Evolutionary conservation across 2,888 invertebrate species (phyloP).

Genomic region (Calliphora vomitoria): DNA sequence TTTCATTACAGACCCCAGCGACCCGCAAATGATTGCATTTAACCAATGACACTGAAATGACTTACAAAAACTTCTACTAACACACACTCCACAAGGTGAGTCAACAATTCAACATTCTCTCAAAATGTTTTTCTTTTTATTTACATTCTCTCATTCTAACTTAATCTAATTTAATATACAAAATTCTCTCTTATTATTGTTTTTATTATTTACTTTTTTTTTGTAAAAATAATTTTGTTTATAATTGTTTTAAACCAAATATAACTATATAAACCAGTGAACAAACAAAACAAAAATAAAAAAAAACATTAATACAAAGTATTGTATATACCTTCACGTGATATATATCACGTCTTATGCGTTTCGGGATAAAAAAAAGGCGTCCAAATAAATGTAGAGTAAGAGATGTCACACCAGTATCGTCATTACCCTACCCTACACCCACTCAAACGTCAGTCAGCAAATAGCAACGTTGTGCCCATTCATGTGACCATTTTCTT

Average conservation of each 20-base stretch:
- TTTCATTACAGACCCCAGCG: constrained; percentile 9
- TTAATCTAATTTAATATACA: not conserved
- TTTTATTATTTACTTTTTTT: not conserved
- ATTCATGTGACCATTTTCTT: constrained; percentile 39
- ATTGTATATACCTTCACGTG: constrained; percentile 58
- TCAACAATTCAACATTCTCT: not conserved
- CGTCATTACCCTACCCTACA: constrained; percentile 40
- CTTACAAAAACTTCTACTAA: constrained; percentile 53
- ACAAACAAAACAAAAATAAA: not conserved
- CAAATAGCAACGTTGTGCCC: constrained; percentile 10
- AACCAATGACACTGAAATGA: constrained; percentile 61
- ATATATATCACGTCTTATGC: constrained; percentile 24
- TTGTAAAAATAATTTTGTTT: constrained; percentile 4
- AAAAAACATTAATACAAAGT: constrained; percentile 14
- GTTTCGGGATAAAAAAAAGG: not conserved
- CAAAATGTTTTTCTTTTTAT: not conserved
- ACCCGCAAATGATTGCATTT: not conserved
- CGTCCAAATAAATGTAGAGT: not conserved
- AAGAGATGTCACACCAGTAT: constrained; percentile 21
- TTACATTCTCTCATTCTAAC: not conserved
- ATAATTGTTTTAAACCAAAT: not conserved
- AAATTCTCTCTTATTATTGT: not conserved
- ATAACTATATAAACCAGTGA: not conserved
- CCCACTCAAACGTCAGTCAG: constrained; percentile 25
- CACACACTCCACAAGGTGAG: constrained; percentile 36